phyloP scores from a whole-genome alignment of 2,113 vertebrate species.

The Pterocles gutturalis region DNA sequence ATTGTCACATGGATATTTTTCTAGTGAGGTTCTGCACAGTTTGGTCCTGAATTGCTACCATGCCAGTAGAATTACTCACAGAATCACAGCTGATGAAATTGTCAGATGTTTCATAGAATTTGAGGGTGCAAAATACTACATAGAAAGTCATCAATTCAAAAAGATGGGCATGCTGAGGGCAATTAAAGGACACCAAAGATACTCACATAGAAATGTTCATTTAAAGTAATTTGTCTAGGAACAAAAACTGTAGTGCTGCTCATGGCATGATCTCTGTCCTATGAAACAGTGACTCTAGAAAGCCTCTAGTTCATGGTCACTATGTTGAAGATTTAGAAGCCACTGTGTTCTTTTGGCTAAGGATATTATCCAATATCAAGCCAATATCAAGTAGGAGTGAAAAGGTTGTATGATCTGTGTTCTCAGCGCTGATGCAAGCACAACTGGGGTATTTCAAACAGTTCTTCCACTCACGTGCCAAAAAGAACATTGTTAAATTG shows the following conservation, averaged over 20 bases:
- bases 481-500: background rate
- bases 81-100: background rate
- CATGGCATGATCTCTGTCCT: background rate
- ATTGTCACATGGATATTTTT: background rate
- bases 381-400: background rate
- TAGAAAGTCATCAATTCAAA: background rate
- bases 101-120: background rate
- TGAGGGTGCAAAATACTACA: background rate
- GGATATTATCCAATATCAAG: background rate
- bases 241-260: background rate
- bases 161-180: background rate
- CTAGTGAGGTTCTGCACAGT: background rate
- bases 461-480: background rate
- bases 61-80: background rate
- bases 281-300: background rate
- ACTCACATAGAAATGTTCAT: background rate
- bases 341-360: background rate
- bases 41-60: background rate
- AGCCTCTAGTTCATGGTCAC: background rate
- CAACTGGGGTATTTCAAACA: background rate
- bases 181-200: background rate
- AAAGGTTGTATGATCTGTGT: background rate
- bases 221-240: background rate
- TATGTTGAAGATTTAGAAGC: background rate
- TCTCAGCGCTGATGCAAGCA: background rate